Evolutionary conservation across 2,888 invertebrate genomes (phyloP), one percentile per base, ranked within the genome.

Genomic region (Stratiomys singularior): DNA sequence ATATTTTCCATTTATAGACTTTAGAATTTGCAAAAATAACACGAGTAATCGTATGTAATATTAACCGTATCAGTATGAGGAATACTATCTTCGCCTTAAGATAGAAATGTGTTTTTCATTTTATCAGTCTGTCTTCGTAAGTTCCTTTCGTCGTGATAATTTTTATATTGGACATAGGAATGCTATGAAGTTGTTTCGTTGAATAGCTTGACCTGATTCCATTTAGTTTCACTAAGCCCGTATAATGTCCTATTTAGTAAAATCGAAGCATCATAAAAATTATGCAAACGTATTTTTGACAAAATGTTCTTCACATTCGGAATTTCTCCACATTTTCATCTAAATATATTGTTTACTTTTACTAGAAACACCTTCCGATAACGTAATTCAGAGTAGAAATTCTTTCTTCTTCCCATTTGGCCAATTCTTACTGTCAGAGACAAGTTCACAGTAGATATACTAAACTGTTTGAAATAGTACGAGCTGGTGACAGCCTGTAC

Each of bases 401-500:
- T 18, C 23, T n/a, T n/a, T 37, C 9, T 23, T 44, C 0, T 23
- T 15, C 4, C 52, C 15, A 18, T 52, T 13, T 15, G 3, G 52
- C 52, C 52, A 52, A 13, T 52, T 52, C 52, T 13, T 52, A 13
- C 7, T 52, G 15, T 9, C 44, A 15, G 15, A 60, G 18, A 18
- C 21, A 11, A 60, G 25, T 25, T 21, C 5, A 37, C 47, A 69
- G 28, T 69, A 46, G 21, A 76, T 76, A 76, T 63, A 47, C 46
- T 9, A 64, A 47, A 46, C 76, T 47, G 44, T 69, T 69, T 69
- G 47, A 76, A n/a, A 47, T 64, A 46, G 44, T 64, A 76, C 28
- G 23, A 13, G 37, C 4, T 84, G 86, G 87, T 87, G 86, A 86
- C 87, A 87, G 86, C 85, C 85, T 81, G 86, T 86, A 83, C 85